These are phyloP conservation scores for Drosophila atripex DNA, from an alignment of 2,888 invertebrate genomes.

Conservation along the genomic window DNA sequence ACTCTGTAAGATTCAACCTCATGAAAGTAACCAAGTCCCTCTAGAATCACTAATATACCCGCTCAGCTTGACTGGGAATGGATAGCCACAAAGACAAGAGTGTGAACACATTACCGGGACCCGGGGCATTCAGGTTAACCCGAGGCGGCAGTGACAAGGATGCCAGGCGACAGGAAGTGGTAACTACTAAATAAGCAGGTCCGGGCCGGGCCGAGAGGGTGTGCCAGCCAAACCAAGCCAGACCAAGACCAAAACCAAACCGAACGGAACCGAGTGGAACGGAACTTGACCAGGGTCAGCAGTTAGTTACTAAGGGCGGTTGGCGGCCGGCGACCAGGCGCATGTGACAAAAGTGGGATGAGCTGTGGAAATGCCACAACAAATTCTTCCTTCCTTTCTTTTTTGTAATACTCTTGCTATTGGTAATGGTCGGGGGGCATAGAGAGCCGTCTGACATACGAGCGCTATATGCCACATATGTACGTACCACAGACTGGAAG, in stretches of 20 bases:
- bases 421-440: conserved; percentile 9
- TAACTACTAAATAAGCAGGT: conserved; percentile 53
- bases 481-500: background rate
- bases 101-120: conserved; percentile 46
- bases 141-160: conserved; percentile 40
- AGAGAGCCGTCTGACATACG: conserved; percentile 23
- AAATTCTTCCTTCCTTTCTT: conserved; percentile 9
- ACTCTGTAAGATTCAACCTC: background rate
- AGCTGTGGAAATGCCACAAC: conserved; percentile 42
- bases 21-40: background rate
- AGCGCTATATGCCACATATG: background rate
- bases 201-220: conserved; percentile 29
- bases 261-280: conserved; percentile 27
- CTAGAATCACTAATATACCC: background rate
- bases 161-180: conserved; percentile 46
- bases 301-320: conserved; percentile 1
- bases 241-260: conserved; percentile 5
- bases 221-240: conserved; percentile 18
- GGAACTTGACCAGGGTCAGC: conserved; percentile 38
- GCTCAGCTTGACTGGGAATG: background rate
- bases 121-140: conserved; percentile 45
- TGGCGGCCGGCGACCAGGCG: conserved; percentile 26
- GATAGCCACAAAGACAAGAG: conserved; percentile 32
- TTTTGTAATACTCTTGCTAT: background rate
- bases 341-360: conserved; percentile 64